A percentile compares a stretch with the other conserved stretches of the same genome.
phyloP scores from a whole-genome alignment of 1,140 invertebrate species.

The Leptopilina boulardi region DNA sequence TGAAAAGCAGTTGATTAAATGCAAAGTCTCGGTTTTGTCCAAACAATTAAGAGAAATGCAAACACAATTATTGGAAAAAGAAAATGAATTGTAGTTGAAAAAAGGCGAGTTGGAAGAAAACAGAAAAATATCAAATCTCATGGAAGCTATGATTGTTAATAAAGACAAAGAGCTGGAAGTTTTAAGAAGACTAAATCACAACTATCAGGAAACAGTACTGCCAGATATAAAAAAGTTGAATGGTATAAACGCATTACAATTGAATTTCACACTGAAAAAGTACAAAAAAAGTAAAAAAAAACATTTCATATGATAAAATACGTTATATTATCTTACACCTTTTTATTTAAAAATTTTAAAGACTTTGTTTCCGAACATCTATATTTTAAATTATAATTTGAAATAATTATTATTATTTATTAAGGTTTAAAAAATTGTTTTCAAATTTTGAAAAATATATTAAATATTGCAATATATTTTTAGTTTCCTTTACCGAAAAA shows the following conservation, averaged over 20 bases:
- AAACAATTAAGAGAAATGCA: not conserved
- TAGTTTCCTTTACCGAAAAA: not conserved
- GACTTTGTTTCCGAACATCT: too few species aligned
- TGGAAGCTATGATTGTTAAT: not conserved
- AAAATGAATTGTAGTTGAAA: not conserved
- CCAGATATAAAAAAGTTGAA: not conserved
- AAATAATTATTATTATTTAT: too few species aligned
- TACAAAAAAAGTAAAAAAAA: too few species aligned
- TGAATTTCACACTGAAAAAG: too few species aligned
- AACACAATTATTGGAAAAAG: not conserved
- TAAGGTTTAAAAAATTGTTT: not conserved
- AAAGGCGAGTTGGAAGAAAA: not conserved
- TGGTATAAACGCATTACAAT: not conserved
- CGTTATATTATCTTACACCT: too few species aligned
- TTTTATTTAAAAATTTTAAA: too few species aligned
- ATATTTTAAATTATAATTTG: too few species aligned
- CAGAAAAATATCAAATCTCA: not conserved
- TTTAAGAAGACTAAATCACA: not conserved
- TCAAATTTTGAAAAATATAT: not conserved
- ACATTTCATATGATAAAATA: too few species aligned
- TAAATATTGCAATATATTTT: not conserved
- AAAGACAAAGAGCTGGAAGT: conserved; percentile 1
- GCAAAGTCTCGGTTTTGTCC: not conserved
- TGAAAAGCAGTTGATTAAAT: not conserved
- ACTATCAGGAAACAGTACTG: not conserved